Percentiles rank a stretch among this genome's conserved stretches.
phyloP scores from a whole-genome alignment of 2,113 vertebrate species.

The Cebus imitator region DNA sequence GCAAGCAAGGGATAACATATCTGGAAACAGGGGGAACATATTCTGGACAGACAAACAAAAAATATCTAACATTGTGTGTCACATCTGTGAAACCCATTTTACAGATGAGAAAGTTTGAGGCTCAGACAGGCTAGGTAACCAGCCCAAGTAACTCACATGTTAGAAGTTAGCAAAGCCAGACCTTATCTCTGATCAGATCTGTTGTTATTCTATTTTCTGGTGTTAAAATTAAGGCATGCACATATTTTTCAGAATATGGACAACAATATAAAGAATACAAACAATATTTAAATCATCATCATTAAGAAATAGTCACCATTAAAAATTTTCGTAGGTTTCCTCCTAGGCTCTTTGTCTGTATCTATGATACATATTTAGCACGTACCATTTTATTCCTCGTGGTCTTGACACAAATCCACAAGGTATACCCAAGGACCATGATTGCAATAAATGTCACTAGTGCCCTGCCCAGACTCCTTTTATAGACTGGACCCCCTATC shows the following conservation, averaged over 20 bases:
- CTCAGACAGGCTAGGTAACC: too few species aligned
- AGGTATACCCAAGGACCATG: neutral
- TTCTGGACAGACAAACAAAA: neutral
- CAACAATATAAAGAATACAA: constrained; percentile 6
- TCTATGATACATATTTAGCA: neutral
- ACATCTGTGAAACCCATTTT: neutral
- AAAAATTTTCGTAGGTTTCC: neutral
- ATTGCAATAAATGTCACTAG: neutral
- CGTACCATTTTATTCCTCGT: neutral
- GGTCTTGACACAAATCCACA: neutral
- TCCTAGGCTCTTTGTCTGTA: neutral
- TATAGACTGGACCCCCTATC: neutral
- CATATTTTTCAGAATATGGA: neutral
- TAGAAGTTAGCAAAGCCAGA: neutral
- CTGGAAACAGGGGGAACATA: neutral
- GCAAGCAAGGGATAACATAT: neutral
- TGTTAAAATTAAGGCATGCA: neutral
- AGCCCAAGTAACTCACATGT: neutral
- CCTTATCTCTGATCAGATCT: too few species aligned
- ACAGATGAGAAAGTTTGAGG: neutral
- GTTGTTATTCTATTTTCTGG: neutral
- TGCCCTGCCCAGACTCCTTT: neutral
- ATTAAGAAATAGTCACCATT: neutral
- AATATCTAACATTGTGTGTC: neutral
- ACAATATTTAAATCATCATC: neutral